Evolutionary conservation across 2,888 invertebrate species (phyloP).

Genomic region (Masnerella sp.): DNA sequence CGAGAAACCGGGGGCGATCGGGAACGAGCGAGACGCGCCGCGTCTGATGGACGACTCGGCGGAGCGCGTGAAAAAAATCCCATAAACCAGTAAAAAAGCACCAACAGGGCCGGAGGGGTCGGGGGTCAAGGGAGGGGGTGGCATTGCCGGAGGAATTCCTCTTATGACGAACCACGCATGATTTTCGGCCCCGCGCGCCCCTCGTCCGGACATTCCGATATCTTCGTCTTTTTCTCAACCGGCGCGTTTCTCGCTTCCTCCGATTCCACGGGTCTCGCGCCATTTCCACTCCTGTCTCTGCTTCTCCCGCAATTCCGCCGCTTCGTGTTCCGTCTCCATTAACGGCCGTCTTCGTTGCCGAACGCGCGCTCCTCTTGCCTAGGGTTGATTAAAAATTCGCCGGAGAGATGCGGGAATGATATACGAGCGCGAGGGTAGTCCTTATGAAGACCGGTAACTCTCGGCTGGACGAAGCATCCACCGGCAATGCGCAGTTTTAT

Average conservation of each 20-base stretch:
- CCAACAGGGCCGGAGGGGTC: conserved; percentile 59
- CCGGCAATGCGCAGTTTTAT: conserved; percentile 52
- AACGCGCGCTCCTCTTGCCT: conserved; percentile 26
- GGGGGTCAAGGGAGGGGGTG: conserved; percentile 63
- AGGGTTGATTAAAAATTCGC: conserved; percentile 62
- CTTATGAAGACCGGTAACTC: conserved; percentile 55
- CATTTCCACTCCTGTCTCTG: conserved; percentile 60
- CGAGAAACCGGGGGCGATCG: conserved; percentile 28
- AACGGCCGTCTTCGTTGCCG: conserved; percentile 49
- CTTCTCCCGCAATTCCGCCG: no score
- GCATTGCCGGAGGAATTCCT: conserved; percentile 76
- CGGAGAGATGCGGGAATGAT: conserved; percentile 55
- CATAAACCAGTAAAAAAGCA: conserved; percentile 77
- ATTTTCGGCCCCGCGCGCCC: conserved; percentile 68
- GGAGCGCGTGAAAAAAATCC: conserved; percentile 76
- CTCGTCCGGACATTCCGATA: conserved; percentile 43
- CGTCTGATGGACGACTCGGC: conserved; percentile 76
- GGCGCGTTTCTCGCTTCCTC: conserved; percentile 18
- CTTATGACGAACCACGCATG: conserved; percentile 76
- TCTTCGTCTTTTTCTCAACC: conserved; percentile 29
- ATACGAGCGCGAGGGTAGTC: conserved; percentile 56
- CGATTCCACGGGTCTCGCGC: conserved; percentile 36
- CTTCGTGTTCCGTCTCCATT: conserved; percentile 58
- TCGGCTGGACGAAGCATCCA: conserved; percentile 48
- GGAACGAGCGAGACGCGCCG: conserved; percentile 62